Evolutionary conservation across 2,113 vertebrate species (phyloP), one percentile per base, ranked within the genome.

Genomic region (Ia io): DNA sequence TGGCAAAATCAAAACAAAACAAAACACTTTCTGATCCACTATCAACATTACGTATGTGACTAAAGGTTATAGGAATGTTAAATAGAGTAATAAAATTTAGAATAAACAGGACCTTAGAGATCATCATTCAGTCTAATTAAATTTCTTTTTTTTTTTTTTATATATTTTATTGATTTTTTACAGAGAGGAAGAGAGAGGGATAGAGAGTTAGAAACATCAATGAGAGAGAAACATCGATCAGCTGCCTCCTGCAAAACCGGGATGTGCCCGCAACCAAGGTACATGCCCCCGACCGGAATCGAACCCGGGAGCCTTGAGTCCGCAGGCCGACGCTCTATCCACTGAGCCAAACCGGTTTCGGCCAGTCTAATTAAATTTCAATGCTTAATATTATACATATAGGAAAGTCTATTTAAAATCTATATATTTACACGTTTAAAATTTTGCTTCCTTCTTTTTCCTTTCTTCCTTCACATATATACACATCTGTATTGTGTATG

Each of bases 331-430:
- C n/a, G n/a, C n/a, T n/a, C n/a, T n/a, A n/a, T n/a, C n/a, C n/a
- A n/a, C n/a, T n/a, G n/a, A n/a, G n/a, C n/a, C n/a, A n/a, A n/a
- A n/a, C n/a, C n/a, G n/a, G n/a, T n/a, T n/a, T n/a, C n/a, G n/a
- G n/a, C n/a, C 17, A 63, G 40, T 65, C 18, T 93, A 82, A 63
- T 59, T 23, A 96, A 80, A 93, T 67, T 47, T 80, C 80, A 93
- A 82, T 77, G 28, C 23, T 93, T 86, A 59, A 63, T 78, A 94
- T 69, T 53, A 93, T 3, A 91, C 14, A 83, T 92, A 93, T 89
- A 78, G 23, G n/a, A 91, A 93, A 95, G 80, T 88, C 32, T 87
- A 74, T 40, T 69, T 86, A 70, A 93, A 95, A 92, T 76, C 53
- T 85, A 59, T 30, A 28, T 44, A 70, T 88, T 93, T 56, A 84